Conservation (phyloP, 1,140 invertebrate species). For the Drosophila aff. region DNA sequence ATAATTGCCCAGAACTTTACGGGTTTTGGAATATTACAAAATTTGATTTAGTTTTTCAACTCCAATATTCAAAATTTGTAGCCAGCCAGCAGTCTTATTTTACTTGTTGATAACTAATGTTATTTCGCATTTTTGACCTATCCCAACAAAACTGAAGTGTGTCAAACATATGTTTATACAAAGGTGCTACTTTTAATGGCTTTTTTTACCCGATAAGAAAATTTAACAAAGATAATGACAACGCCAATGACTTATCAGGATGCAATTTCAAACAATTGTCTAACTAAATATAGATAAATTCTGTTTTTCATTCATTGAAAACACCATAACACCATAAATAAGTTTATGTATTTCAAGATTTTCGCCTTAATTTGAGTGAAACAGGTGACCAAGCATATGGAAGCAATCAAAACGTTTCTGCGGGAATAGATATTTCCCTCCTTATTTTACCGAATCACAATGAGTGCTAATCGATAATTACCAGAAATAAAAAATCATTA, state of each 20-base stretch:
- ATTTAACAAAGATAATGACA: conserved; percentile 10
- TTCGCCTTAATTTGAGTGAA: conserved; percentile 5
- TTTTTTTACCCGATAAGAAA: conserved; percentile 22
- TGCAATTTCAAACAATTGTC: not conserved
- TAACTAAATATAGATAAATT: not conserved
- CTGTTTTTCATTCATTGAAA: conserved; percentile 7
- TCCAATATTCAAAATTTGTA: not conserved
- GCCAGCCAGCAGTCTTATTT: not conserved
- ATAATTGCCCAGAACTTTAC: no score
- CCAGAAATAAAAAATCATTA: conserved; percentile 8
- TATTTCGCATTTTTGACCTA: conserved; percentile 9
- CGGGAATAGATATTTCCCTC: not conserved
- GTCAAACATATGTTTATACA: not conserved
- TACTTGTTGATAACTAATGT: not conserved
- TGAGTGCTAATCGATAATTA: conserved; percentile 16
- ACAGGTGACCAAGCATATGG: conserved; percentile 33
- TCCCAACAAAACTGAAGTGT: conserved; percentile 12
- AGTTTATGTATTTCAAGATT: not conserved
- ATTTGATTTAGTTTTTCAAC: no score
- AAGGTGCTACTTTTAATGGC: not conserved
- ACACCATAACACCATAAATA: not conserved
- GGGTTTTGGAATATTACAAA: no score
- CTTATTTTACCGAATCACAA: not conserved
- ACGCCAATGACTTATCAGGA: not conserved
- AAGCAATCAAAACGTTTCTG: conserved; percentile 4